Evolutionary conservation across 2,888 invertebrate genomes (phyloP).

Genomic region (Patella ulyssiponensis): DNA sequence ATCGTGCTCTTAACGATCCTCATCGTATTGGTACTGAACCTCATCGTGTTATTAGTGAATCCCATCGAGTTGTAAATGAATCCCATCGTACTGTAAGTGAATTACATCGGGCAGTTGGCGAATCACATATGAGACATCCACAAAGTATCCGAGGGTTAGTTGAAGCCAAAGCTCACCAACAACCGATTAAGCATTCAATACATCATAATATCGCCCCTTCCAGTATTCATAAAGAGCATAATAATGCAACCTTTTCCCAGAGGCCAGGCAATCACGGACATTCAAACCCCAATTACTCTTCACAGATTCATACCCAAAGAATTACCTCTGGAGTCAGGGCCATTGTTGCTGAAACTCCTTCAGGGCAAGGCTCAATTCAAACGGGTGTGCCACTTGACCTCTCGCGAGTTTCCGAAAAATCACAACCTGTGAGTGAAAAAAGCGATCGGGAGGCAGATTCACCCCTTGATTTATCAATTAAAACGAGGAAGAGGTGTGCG

Average conservation of each 20-base stretch:
- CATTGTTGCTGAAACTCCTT: not conserved
- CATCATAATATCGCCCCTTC: not conserved
- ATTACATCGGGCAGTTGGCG: no score
- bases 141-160: no score
- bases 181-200: no score
- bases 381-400: conserved; percentile 27
- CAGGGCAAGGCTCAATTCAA: conserved; percentile 10
- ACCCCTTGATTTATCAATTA: conserved; percentile 32
- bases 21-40: not conserved
- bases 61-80: not conserved
- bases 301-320: not conserved
- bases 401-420: conserved; percentile 11
- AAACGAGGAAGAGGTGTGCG: conserved; percentile 29
- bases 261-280: not conserved
- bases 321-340: not conserved
- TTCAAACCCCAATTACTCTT: not conserved
- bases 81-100: not conserved
- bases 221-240: conserved; percentile 4
- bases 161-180: no score
- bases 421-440: not conserved
- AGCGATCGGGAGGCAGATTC: conserved; percentile 17
- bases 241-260: not conserved
- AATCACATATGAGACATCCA: no score
- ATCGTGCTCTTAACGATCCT: not conserved
- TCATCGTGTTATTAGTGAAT: not conserved